These are phyloP conservation scores for Drosophila repleta DNA, from an alignment of 1,140 invertebrate species.

Conservation along the genomic window DNA sequence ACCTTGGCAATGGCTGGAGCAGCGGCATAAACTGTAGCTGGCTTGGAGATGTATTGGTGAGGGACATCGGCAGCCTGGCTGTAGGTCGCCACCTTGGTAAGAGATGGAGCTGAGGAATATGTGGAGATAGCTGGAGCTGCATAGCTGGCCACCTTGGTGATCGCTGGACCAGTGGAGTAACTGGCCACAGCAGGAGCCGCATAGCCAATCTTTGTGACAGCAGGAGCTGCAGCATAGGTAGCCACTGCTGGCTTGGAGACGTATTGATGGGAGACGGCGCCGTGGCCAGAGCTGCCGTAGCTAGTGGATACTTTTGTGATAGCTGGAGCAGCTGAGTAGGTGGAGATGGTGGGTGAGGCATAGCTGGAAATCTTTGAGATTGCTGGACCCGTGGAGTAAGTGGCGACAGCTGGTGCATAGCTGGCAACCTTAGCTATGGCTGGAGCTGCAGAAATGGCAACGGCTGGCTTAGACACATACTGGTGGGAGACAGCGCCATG, in stretches of 20 bases:
- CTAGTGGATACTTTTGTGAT: slow-evolving; percentile 29
- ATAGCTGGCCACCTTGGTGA: slow-evolving; percentile 43
- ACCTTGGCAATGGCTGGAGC: slow-evolving; percentile 53
- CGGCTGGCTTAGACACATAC: slow-evolving; percentile 57
- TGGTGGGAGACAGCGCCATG: slow-evolving; percentile 64
- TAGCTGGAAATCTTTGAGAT: slow-evolving; percentile 48
- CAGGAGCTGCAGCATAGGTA: slow-evolving; percentile 41
- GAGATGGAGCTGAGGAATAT: slow-evolving; percentile 39
- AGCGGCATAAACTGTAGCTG: slow-evolving; percentile 37
- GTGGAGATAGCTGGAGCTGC: slow-evolving; percentile 38
- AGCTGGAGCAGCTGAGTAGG: slow-evolving; percentile 42
- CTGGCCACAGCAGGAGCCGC: slow-evolving; percentile 43
- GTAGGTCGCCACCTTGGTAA: slow-evolving; percentile 45
- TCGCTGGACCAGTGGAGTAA: slow-evolving; percentile 43
- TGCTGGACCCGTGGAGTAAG: slow-evolving; percentile 51
- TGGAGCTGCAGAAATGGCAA: slow-evolving; percentile 39
- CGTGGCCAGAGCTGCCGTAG: slow-evolving; percentile 16
- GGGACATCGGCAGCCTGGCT: slow-evolving; percentile 31
- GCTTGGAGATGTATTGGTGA: slow-evolving; percentile 61
- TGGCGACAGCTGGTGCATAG: slow-evolving; percentile 59
- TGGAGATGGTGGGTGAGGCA: slow-evolving; percentile 36
- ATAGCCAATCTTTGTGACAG: slow-evolving; percentile 42
- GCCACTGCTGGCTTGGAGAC: slow-evolving; percentile 59
- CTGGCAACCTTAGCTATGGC: slow-evolving; percentile 55
- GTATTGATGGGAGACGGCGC: slow-evolving; percentile 61